Evolutionary conservation across 2,797 vertebrate species (phyloP), one percentile per base, ranked within the genome.

Genomic region (Acanthopagrus latus): DNA sequence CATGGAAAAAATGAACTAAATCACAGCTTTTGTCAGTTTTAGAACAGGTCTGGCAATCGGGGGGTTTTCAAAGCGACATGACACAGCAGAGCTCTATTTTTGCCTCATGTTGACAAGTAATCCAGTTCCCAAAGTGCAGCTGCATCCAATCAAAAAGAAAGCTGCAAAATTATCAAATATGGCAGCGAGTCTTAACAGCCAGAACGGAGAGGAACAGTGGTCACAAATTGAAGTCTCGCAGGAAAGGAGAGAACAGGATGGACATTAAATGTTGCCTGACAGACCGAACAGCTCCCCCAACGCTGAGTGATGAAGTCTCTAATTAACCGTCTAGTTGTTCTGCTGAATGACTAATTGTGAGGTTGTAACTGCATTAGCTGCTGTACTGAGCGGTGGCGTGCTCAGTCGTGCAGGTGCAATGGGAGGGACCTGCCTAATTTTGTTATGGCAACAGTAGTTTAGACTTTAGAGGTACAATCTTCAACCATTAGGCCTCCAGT

Each of bases 1-100:
- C 74, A 23, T 84, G 88, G 89, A 89, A 90, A 90, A 88, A 88
- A 85, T n/a, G 9, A 69, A 78, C 71, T 85, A 72, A 90, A 86
- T 88, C 71, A 77, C 58, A 33, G 20, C 47, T 82, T 78, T 55
- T 82, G 79, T 76, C 71, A 71, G 78, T 66, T 86, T 76, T 63
- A 82, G 83, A 86, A 84, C 69, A 78, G 51, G 12, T 78, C 60
- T 82, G 80, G 85, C 77, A 78, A 62, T 80, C 57, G 48, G 48
- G 1, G 29, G 16, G 54, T 55, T 84, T 64, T 81, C 77, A 68
- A 68, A 81, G 72, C 72, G 81, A 71, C 77, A 63, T n/a, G 62
- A 86, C 68, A 80, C 72, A 29, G 66, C 55, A 3, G 57, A 47
- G 52, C 70, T 80, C 59, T 76, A 78, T 82, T 85, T 88, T 84